These are phyloP conservation scores for Hippotragus niger DNA, from an alignment of 2,113 vertebrate species.

Conservation along the genomic window DNA sequence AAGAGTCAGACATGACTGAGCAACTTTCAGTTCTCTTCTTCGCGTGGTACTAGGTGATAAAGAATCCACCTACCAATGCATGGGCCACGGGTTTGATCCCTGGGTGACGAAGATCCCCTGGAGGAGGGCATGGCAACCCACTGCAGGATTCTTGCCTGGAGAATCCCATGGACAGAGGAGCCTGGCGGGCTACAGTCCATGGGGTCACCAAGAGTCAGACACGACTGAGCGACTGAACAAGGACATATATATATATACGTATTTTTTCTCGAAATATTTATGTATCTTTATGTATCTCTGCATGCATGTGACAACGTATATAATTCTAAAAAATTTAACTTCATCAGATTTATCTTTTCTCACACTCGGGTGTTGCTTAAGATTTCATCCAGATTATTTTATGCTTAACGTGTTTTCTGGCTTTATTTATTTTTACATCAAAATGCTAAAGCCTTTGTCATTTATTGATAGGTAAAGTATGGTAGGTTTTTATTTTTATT, in stretches of 20 bases:
- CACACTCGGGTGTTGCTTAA: background rate
- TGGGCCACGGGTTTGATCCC: fast-evolving
- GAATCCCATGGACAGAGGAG: background rate
- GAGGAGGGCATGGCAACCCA: background rate
- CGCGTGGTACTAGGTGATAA: background rate
- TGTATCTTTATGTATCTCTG: background rate
- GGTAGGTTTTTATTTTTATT: background rate
- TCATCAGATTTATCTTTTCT: background rate
- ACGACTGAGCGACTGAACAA: background rate
- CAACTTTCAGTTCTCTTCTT: background rate
- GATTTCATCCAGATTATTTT: background rate
- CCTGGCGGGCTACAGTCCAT: fast-evolving
- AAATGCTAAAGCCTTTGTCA: background rate
- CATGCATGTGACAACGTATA: background rate
- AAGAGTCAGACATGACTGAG: background rate
- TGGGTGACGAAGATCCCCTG: background rate
- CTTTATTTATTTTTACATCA: background rate
- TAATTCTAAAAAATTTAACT: background rate
- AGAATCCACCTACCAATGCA: background rate
- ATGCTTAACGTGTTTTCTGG: fast-evolving
- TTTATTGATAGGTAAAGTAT: background rate
- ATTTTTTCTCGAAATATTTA: background rate
- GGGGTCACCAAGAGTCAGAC: background rate
- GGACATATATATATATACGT: background rate
- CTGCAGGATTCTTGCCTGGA: background rate